Base-by-base conservation (phyloP, 1,140 invertebrate species). In the Nautilus pompilius region DNA sequence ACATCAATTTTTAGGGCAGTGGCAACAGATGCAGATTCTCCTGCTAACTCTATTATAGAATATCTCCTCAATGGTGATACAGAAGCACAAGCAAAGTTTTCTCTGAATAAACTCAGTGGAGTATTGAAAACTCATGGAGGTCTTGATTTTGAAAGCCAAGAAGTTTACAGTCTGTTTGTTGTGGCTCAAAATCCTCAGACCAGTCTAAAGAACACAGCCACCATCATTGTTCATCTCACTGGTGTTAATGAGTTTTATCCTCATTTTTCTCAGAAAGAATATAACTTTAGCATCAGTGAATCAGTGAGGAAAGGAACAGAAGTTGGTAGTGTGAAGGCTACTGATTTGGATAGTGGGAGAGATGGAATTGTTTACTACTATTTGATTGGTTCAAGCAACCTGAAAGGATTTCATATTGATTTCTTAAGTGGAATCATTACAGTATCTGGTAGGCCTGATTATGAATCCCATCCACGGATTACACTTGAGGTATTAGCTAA, bases 181-280 rank as follows among this genome's bases (percentile, higher is more conserved):
- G 84, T 93, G 48, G 95, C 95, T 0, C 87, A 88, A 6, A 97
- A 97, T 84, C 93, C 93, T 32, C 65, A 63, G 0, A 90, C 93
- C 72, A 91, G 92, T 0, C 83, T 85, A 30, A 90, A 93, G 88
- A 89, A 87, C 69, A 89, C 89, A 45, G 53, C 60, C 2, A 58
- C 58, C 24, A 87, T 93, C 0, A 78, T 86, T 1, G 88, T 98
- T 2, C 87, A 92, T 71, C 88, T 98, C 8, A 91, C 89, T 0
- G 93, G 95, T 0, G 89, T 93, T 0, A 98, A 98, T 80, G 95
- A 98, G 82, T 97, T 88, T 75, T 93, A 89, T 81, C 96, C 96
- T 0, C 88, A 89, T 69, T 99, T 99, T 78, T 85, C 93, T 48
- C 90, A 96, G 80, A 89, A 92, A 0, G 90, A 92, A 0, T 98